A percentile compares a stretch with the other conserved stretches of the same genome.
Conservation (phyloP, 2,113 vertebrate species). For the Saiga tatarica region DNA sequence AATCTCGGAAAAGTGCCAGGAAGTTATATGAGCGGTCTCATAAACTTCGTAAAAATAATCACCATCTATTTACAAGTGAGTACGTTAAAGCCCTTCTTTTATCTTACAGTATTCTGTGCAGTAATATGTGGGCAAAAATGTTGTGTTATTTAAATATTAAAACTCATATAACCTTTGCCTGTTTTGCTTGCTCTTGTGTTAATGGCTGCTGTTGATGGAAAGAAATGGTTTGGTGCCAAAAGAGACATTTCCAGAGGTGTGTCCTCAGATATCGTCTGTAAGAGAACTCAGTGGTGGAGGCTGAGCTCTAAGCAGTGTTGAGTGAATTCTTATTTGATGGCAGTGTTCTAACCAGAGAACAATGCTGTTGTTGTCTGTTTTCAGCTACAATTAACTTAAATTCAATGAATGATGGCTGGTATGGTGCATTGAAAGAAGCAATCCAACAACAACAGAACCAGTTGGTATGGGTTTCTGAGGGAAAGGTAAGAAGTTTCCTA, state of each 20-base stretch:
- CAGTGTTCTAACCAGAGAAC: background rate
- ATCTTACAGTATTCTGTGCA: background rate
- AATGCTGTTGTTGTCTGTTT: conserved; percentile 60
- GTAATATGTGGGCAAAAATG: background rate
- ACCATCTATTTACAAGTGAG: conserved; percentile 99
- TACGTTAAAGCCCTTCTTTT: conserved; percentile 36
- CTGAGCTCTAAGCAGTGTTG: background rate
- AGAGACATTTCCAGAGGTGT: background rate
- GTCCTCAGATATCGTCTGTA: background rate
- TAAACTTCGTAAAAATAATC: conserved; percentile 98
- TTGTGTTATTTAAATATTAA: background rate
- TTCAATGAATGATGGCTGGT: conserved; percentile 99
- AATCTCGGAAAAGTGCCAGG: conserved; percentile 97
- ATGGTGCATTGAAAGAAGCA: conserved; percentile 96
- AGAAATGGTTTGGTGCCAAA: background rate
- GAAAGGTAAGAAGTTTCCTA: conserved; percentile 89
- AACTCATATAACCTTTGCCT: background rate
- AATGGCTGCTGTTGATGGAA: background rate
- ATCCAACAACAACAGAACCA: conserved; percentile 98
- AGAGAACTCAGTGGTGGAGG: background rate
- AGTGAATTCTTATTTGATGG: background rate
- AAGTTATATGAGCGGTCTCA: conserved; percentile 97
- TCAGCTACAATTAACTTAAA: conserved; percentile 98
- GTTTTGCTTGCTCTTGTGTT: background rate
- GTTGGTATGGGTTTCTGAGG: conserved; percentile 98